Percentiles rank a stretch among this genome's conserved stretches.
These are phyloP conservation scores for Lepidocyrtoides sp. DNA, from an alignment of 2,888 invertebrate species.

Conservation along the genomic window DNA sequence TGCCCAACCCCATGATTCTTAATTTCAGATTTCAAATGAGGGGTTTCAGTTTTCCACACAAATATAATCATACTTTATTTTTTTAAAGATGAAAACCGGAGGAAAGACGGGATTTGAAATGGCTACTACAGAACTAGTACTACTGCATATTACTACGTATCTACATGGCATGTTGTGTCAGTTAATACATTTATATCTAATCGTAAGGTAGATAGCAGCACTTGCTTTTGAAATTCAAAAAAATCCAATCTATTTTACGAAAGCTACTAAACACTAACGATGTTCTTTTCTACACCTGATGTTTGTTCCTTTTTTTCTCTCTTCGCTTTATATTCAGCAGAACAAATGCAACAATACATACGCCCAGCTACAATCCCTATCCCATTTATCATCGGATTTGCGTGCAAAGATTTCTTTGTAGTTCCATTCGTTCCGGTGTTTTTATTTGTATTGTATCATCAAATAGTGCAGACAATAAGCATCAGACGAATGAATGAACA, in stretches of 20 bases:
- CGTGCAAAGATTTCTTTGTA: conserved; percentile 70
- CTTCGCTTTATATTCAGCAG: background rate
- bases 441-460: conserved; percentile 43
- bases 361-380: conserved; percentile 44
- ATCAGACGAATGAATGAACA: conserved; percentile 40
- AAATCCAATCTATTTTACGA: background rate
- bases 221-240: background rate
- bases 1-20: background rate
- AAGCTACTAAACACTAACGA: background rate
- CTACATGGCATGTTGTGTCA: background rate
- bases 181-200: background rate
- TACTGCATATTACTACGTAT: no score
- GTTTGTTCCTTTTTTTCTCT: background rate
- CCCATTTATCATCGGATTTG: conserved; percentile 60
- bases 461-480: conserved; percentile 49
- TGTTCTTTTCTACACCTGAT: background rate
- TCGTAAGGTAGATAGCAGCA: no score
- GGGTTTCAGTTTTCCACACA: conserved; percentile 34
- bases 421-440: conserved; percentile 65
- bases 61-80: background rate
- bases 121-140: background rate
- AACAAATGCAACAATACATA: conserved; percentile 51
- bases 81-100: background rate
- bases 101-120: background rate
- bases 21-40: conserved; percentile 44